phyloP scores from a whole-genome alignment of 2,113 vertebrate species.

The Dicentrarchus labrax region DNA sequence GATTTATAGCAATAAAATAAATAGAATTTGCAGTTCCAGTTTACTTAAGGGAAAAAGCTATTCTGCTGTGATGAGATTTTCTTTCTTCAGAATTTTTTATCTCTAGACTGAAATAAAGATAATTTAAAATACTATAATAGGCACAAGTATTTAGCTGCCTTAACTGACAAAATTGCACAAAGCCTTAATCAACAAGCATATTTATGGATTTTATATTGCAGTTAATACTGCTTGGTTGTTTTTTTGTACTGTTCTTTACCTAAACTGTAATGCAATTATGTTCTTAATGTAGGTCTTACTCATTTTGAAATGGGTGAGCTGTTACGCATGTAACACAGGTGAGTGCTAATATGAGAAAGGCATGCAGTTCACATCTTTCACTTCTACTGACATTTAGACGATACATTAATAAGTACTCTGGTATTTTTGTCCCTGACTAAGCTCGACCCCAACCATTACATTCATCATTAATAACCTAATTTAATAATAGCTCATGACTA shows the following conservation, averaged over 20 bases:
- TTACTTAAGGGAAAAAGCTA: neutral
- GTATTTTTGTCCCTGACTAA: constrained; percentile 29
- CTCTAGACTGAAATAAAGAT: neutral
- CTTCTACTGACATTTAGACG: constrained; percentile 58
- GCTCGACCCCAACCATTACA: constrained; percentile 30
- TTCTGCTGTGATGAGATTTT: neutral
- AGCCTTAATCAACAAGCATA: neutral
- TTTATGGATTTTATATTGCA: neutral
- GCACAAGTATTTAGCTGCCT: neutral
- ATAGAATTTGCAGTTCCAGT: too few species aligned
- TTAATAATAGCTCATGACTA: constrained; percentile 44
- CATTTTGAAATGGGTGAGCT: neutral
- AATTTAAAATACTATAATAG: neutral
- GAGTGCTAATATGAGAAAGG: neutral
- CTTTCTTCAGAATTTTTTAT: too few species aligned
- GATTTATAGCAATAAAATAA: neutral
- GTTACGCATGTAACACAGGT: neutral
- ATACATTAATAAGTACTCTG: constrained; percentile 28
- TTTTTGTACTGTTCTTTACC: neutral
- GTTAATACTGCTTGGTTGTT: neutral
- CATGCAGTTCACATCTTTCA: constrained; percentile 13
- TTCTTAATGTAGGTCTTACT: neutral
- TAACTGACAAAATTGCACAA: neutral
- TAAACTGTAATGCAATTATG: neutral
- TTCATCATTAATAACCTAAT: constrained; percentile 56